A percentile compares a stretch with the other conserved stretches of the same genome.
Evolutionary conservation across 2,113 vertebrate species (phyloP).

Genomic region (Lathamus discolor): DNA sequence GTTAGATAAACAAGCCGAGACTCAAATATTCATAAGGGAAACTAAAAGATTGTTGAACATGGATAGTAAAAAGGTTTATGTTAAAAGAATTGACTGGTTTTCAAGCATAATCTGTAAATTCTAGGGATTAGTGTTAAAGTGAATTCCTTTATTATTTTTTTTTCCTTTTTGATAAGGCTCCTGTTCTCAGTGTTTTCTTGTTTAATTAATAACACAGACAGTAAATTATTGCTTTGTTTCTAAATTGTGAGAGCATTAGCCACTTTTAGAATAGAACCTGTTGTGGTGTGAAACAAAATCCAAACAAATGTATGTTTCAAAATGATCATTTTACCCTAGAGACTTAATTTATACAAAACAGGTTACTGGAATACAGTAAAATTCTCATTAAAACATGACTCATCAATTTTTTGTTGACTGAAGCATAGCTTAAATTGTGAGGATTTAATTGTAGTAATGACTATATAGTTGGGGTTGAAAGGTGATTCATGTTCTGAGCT

Average conservation of each 20-base stretch:
- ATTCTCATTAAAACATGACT: conserved; percentile 24
- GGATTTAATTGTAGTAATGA: conserved; percentile 43
- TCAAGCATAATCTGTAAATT: neutral
- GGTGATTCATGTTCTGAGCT: neutral
- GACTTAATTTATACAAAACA: conserved; percentile 27
- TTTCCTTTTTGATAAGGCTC: neutral
- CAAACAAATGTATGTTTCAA: conserved; percentile 35
- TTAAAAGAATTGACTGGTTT: neutral
- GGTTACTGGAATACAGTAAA: conserved; percentile 6
- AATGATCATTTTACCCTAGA: conserved; percentile 1
- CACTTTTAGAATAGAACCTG: neutral
- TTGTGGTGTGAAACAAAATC: conserved; percentile 30
- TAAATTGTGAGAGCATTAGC: neutral
- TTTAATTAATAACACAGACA: conserved; percentile 32
- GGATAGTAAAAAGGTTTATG: neutral
- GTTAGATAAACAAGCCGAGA: neutral
- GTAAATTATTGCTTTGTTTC: conserved; percentile 39
- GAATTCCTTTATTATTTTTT: neutral
- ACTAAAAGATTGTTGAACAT: neutral
- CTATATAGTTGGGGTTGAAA: neutral
- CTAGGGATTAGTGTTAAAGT: neutral
- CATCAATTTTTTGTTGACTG: conserved; percentile 43
- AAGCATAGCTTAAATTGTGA: conserved; percentile 26
- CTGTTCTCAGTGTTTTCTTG: neutral
- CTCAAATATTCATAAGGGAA: neutral